Evolutionary conservation across 2,113 vertebrate genomes (phyloP), one percentile per base, ranked within the genome.

Genomic region (Hippocampus barbouri): DNA sequence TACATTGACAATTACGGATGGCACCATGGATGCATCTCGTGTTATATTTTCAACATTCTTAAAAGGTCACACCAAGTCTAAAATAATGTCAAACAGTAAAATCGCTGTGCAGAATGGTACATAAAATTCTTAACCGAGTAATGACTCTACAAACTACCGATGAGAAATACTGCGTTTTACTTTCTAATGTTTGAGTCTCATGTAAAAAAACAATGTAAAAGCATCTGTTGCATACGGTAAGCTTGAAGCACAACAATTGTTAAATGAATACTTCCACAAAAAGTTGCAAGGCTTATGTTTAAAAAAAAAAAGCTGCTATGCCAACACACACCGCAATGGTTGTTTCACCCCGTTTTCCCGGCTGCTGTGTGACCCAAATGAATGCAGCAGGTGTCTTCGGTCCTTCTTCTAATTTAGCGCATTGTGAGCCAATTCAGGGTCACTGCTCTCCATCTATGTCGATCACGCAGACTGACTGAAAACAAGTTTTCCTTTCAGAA

Each of bases 401-500:
- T 30, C 59, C 70, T 34, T 47, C 70, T 25, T 30, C 71, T 81
- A 73, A 87, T 86, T 83, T 76, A 69, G 85, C 70, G 69, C 76
- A 83, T 87, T 88, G 88, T 87, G 69, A 76, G 69, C 54, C 10
- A 9, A 75, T 73, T 83, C 34, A 27, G 85, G 83, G 82, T 82
- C 79, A 76, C 54, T 79, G 77, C 57, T 25, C n/a, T 68, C 15
- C 45, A 6, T 70, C 15, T 56, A 9, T 34, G 20, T 65, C 40
- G 23, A 41, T 63, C 76, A 61, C 68, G 53, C 30, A 23, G 65
- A 63, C 43, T 54, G n/a, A 74, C 78, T 56, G 65, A 60, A 69
- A 75, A 73, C 57, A 78, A 9, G 73, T 70, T 77, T 38, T 81
- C 71, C 77, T 73, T 83, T 68, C 59, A 79, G 57, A 76, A 80